A percentile compares a stretch with the other conserved stretches of the same genome.
Conservation (phyloP, 2,113 vertebrate genomes). For the Melanostigma gelatinosum region DNA sequence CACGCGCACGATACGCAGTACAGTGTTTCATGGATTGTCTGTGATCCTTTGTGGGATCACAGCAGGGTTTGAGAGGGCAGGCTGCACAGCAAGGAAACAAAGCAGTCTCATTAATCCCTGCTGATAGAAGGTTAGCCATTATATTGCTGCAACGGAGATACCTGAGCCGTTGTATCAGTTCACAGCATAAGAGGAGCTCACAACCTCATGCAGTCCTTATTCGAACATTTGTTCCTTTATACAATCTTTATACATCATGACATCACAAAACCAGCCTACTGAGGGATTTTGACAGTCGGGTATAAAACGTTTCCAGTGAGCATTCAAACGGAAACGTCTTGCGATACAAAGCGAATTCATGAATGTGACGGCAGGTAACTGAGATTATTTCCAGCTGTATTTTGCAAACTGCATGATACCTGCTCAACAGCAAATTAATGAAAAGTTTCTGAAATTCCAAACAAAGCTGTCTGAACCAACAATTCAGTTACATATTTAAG, state of each 20-base stretch:
- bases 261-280: constrained; percentile 14
- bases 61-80: constrained; percentile 37
- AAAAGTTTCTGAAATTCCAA: constrained; percentile 15
- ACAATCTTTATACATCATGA: neutral
- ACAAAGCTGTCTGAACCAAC: constrained; percentile 12
- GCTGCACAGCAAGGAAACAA: constrained; percentile 45
- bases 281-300: constrained; percentile 24
- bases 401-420: constrained; percentile 7
- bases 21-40: neutral
- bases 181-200: neutral
- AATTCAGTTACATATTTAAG: constrained; percentile 16
- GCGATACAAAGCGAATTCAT: constrained; percentile 12
- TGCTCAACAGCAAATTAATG: constrained; percentile 14
- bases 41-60: constrained; percentile 32
- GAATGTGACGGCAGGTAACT: constrained; percentile 26
- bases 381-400: constrained; percentile 11
- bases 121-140: constrained; percentile 51
- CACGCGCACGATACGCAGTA: neutral
- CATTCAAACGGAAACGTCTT: neutral
- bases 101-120: constrained; percentile 59
- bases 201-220: neutral
- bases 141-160: constrained; percentile 15
- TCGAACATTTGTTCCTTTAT: neutral
- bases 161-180: constrained; percentile 22
- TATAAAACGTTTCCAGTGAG: constrained; percentile 12